A percentile compares a stretch with the other conserved stretches of the same genome.
Conservation (phyloP, 2,797 vertebrate species). For the Semaprochilodus insignis region DNA sequence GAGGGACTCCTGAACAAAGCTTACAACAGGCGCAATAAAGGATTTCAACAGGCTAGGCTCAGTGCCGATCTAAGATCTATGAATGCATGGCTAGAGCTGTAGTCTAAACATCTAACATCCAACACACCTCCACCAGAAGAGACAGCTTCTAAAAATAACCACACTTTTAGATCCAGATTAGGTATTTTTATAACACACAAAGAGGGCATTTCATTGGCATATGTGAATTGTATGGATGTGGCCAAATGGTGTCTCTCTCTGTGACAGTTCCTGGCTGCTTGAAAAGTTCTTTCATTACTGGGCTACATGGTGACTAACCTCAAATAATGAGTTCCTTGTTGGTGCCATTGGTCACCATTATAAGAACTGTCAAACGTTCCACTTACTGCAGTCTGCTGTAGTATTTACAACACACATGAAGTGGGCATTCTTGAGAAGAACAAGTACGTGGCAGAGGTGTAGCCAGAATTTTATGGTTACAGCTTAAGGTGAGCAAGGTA, state of each 20-base stretch:
- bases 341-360: conserved; percentile 45
- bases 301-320: conserved; percentile 50
- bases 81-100: background rate
- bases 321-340: conserved; percentile 57
- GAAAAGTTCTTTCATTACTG: conserved; percentile 52
- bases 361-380: conserved; percentile 54
- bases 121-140: background rate
- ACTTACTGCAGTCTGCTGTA: conserved; percentile 33
- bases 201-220: conserved; percentile 28
- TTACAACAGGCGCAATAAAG: conserved; percentile 1
- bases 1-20: conserved; percentile 52
- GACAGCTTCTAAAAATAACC: background rate
- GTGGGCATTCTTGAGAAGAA: too few species aligned
- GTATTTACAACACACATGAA: conserved; percentile 39
- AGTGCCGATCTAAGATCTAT: conserved; percentile 25
- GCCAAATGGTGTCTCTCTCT: conserved; percentile 39
- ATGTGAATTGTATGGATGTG: conserved; percentile 21
- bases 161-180: background rate
- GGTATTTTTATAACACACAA: conserved; percentile 1
- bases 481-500: too few species aligned
- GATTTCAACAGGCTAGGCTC: conserved; percentile 3
- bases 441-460: background rate
- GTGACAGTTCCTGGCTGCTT: conserved; percentile 34
- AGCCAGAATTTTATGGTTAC: background rate
- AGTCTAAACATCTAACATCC: conserved; percentile 25